Evolutionary conservation across 1,140 invertebrate species (phyloP).

Genomic region (Pseudachorutes palmiensis): DNA sequence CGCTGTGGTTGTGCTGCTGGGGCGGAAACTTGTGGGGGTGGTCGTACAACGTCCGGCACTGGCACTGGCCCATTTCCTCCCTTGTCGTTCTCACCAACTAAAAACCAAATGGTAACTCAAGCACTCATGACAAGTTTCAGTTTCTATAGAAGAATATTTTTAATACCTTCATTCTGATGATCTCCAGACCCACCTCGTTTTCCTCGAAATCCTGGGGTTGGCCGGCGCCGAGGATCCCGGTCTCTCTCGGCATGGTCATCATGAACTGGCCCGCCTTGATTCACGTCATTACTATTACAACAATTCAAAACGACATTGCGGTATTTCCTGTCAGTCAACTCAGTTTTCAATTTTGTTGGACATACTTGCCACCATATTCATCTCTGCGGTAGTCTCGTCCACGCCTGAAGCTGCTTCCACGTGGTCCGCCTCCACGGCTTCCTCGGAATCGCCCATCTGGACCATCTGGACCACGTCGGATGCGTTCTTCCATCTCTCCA

Average conservation of each 20-base stretch:
- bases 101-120: not conserved
- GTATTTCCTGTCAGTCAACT: not conserved
- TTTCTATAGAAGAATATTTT: not conserved
- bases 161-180: conserved; percentile 20
- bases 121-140: not conserved
- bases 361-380: conserved; percentile 2
- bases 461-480: conserved; percentile 2
- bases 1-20: not conserved
- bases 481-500: conserved; percentile 2
- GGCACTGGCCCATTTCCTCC: not conserved
- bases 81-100: conserved; percentile 7
- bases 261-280: not conserved
- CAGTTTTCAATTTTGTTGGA: not conserved
- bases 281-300: not conserved
- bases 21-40: not conserved
- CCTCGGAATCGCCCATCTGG: conserved; percentile 1
- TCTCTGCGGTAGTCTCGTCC: conserved; percentile 7
- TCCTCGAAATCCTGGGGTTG: conserved; percentile 13
- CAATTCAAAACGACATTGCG: not conserved
- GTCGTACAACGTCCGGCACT: not conserved
- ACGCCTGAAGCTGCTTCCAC: not conserved
- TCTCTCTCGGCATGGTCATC: not conserved
- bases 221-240: conserved; percentile 21
- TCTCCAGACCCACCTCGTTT: conserved; percentile 26
- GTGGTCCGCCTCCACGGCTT: not conserved